Evolutionary conservation across 1,140 invertebrate species (phyloP).

Genomic region (Archivesica marissinica): DNA sequence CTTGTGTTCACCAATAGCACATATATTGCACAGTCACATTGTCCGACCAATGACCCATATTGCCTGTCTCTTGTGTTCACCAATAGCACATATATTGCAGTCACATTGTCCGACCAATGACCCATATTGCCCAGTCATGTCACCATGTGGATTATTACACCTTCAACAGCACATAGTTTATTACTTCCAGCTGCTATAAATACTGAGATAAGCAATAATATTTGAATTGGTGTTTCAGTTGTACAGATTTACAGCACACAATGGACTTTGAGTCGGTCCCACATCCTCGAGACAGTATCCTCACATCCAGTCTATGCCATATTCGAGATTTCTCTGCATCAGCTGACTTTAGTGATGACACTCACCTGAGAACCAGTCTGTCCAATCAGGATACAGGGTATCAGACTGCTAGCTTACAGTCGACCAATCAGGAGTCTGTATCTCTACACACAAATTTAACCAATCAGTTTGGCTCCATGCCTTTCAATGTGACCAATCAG

Average conservation of each 20-base stretch:
- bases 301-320: slow-evolving; percentile 67
- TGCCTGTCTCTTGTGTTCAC: no score
- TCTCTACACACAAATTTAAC: slow-evolving; percentile 68
- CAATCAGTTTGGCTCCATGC: slow-evolving; percentile 66
- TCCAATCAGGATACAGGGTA: slow-evolving; percentile 74
- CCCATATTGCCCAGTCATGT: no score
- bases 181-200: no score
- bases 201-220: no score
- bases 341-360: slow-evolving; percentile 66
- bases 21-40: no score
- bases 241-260: slow-evolving; percentile 65
- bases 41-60: no score
- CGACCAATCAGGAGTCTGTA: slow-evolving; percentile 72
- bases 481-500: slow-evolving; percentile 63
- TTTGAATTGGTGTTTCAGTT: slow-evolving; percentile 26
- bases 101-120: no score
- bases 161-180: no score
- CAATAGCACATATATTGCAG: no score
- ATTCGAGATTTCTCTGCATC: slow-evolving; percentile 64
- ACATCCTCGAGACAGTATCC: slow-evolving; percentile 63
- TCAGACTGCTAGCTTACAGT: slow-evolving; percentile 72
- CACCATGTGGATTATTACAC: no score
- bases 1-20: no score
- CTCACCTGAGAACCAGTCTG: slow-evolving; percentile 35
- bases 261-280: slow-evolving; percentile 68